Percentiles rank a stretch among this genome's conserved stretches.
These are phyloP conservation scores for Hydractinia symbiolongicarpus DNA, from an alignment of 30 jellyfish, hydroid and myxozoan species.

Conservation along the genomic window DNA sequence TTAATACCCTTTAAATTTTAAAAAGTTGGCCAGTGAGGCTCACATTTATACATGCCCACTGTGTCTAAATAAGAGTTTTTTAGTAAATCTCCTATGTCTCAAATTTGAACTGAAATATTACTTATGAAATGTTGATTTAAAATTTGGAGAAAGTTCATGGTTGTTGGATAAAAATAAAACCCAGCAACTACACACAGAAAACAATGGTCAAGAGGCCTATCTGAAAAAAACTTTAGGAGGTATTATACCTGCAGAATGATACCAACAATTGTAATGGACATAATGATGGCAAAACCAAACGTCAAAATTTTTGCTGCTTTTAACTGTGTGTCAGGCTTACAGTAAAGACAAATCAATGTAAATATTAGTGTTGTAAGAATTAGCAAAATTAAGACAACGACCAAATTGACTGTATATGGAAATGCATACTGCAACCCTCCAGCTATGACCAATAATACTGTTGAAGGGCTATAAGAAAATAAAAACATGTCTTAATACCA, in stretches of 20 bases:
- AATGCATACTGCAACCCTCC: constrained; percentile 89
- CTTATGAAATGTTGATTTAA: too few relatives aligned
- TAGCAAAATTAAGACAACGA: constrained; percentile 45
- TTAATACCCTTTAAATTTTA: too few relatives aligned
- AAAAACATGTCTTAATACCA: neutral
- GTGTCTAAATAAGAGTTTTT: too few relatives aligned
- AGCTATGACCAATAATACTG: constrained; percentile 76
- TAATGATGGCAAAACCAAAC: constrained; percentile 72
- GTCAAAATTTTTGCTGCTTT: constrained; percentile 77
- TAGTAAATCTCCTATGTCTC: too few relatives aligned
- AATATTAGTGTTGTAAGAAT: constrained; percentile 34
- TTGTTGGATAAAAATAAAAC: too few relatives aligned
- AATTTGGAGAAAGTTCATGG: too few relatives aligned
- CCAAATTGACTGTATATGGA: constrained; percentile 34
- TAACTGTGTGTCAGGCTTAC: constrained; percentile 72
- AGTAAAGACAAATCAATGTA: constrained; percentile 63
- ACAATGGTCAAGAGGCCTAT: too few relatives aligned
- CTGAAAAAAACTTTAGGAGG: too few relatives aligned
- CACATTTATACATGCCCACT: too few relatives aligned
- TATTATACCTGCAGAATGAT: constrained; percentile 61
- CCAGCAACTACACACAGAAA: too few relatives aligned
- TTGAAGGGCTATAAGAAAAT: constrained; percentile 64
- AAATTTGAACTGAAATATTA: too few relatives aligned
- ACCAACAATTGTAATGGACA: constrained; percentile 89
- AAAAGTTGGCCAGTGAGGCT: too few relatives aligned